These are phyloP conservation scores for Periophthalmus modestus DNA, from an alignment of 2,113 vertebrate species.

Conservation along the genomic window DNA sequence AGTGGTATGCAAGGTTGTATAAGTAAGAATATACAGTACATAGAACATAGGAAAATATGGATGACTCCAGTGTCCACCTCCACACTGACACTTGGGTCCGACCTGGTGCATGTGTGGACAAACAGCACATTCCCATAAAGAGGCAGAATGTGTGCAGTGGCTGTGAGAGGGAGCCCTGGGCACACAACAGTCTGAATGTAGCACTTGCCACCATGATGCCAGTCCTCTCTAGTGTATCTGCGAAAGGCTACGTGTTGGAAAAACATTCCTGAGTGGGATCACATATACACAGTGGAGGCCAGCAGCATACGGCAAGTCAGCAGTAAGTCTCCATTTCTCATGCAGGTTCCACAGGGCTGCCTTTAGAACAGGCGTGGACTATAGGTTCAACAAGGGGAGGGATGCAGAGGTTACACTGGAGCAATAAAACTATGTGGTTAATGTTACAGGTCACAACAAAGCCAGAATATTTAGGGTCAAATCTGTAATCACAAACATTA, in stretches of 20 bases:
- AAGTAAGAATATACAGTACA: background rate
- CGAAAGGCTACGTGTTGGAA: conserved; percentile 75
- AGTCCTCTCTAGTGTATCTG: conserved; percentile 70
- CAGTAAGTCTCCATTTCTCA: conserved; percentile 68
- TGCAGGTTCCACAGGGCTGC: conserved; percentile 56
- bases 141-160: conserved; percentile 72
- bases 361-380: conserved; percentile 51
- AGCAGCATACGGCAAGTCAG: conserved; percentile 53
- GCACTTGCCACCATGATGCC: conserved; percentile 75
- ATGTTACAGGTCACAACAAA: background rate
- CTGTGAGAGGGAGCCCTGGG: conserved; percentile 71
- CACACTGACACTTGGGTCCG: conserved; percentile 50
- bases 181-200: conserved; percentile 69
- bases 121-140: conserved; percentile 68
- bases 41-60: background rate
- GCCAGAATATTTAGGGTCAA: background rate
- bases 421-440: background rate
- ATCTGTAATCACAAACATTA: conserved; percentile 45
- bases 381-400: conserved; percentile 16
- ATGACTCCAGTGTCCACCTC: conserved; percentile 38
- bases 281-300: conserved; percentile 67
- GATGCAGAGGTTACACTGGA: conserved; percentile 25
- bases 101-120: conserved; percentile 58
- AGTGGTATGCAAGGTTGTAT: background rate
- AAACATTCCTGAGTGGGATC: conserved; percentile 76